These are phyloP conservation scores for Anhinga rufa DNA, from an alignment of 2,113 vertebrate species.

Conservation along the genomic window DNA sequence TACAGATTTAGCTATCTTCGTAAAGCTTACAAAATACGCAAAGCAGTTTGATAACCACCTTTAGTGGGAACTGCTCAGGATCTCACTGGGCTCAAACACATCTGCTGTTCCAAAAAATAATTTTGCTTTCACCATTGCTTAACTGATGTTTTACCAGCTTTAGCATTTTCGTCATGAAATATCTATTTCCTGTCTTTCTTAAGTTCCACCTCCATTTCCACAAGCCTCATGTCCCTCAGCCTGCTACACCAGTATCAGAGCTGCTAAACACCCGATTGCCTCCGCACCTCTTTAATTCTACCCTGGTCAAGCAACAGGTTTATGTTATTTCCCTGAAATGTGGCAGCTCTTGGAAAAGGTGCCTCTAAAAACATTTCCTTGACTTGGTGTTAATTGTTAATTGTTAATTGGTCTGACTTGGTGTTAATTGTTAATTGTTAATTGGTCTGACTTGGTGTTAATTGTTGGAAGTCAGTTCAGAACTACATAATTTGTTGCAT, in stretches of 20 bases:
- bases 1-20: not conserved
- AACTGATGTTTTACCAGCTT: not conserved
- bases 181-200: not conserved
- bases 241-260: too few species aligned
- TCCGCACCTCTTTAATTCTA: fast-evolving
- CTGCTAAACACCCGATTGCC: not conserved
- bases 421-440: too few species aligned
- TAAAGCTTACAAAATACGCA: not conserved
- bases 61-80: not conserved
- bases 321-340: not conserved
- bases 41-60: not conserved
- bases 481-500: not conserved
- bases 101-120: not conserved
- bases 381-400: not conserved
- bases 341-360: not conserved
- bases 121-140: not conserved
- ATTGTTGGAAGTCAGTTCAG: not conserved
- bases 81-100: not conserved
- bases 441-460: not conserved
- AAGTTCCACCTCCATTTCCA: not conserved
- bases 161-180: not conserved
- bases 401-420: too few species aligned
- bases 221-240: not conserved
- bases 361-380: not conserved
- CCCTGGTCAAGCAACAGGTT: not conserved